Evolutionary conservation across 2,113 vertebrate genomes (phyloP).

Genomic region (Rissa tridactyla): DNA sequence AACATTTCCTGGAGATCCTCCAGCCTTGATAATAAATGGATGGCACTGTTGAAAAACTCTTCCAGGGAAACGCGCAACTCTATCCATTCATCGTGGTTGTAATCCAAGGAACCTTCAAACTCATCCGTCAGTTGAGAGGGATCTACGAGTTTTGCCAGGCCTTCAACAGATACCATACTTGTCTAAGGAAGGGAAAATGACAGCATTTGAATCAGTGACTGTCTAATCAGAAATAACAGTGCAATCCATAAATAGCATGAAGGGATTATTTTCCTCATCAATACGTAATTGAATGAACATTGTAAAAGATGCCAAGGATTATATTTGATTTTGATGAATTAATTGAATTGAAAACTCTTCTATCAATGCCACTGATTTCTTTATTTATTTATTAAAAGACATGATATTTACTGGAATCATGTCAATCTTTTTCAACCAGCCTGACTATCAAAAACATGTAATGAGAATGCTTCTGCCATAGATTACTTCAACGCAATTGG

Average conservation of each 20-base stretch:
- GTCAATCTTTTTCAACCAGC: neutral
- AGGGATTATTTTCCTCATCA: neutral
- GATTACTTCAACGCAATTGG: neutral
- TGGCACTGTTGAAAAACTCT: conserved; percentile 93
- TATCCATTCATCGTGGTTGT: conserved; percentile 98
- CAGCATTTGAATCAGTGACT: neutral
- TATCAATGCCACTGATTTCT: neutral
- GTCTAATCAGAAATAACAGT: neutral
- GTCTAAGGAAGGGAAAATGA: conserved; percentile 78
- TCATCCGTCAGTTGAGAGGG: conserved; percentile 97
- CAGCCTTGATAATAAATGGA: conserved; percentile 91
- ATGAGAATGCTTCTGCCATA: neutral
- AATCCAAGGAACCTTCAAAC: conserved; percentile 96
- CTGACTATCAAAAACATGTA: neutral
- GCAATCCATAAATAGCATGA: neutral
- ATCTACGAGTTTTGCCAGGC: conserved; percentile 94
- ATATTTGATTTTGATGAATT: neutral
- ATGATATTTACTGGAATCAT: neutral
- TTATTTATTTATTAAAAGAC: neutral
- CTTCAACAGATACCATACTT: conserved; percentile 97
- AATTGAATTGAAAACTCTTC: neutral
- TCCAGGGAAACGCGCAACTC: conserved; percentile 92
- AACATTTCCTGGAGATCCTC: conserved; percentile 96
- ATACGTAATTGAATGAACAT: neutral
- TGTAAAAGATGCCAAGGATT: neutral